Conservation (phyloP, 2,113 vertebrate genomes). For the Atherinomorus stipes region DNA sequence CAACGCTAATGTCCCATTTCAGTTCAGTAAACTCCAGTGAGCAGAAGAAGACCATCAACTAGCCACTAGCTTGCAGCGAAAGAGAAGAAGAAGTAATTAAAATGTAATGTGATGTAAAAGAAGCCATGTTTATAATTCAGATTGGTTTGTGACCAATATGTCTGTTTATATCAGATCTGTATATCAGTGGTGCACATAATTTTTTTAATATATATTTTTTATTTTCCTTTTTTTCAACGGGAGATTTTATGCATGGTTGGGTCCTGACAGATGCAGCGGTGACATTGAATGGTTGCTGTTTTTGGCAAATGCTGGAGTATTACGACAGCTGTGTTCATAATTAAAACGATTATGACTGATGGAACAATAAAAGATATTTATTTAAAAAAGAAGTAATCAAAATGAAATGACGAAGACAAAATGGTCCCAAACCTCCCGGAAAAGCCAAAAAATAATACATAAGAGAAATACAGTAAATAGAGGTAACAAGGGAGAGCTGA, state of each 20-base stretch:
- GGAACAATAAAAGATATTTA: too few relatives aligned
- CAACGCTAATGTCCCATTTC: too few relatives aligned
- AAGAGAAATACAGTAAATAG: too few relatives aligned
- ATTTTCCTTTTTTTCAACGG: conserved; percentile 76
- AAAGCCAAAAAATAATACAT: too few relatives aligned
- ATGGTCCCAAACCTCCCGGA: too few relatives aligned
- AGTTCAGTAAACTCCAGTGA: too few relatives aligned
- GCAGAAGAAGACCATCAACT: too few relatives aligned
- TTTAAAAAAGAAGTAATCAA: too few relatives aligned
- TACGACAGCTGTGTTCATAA: conserved; percentile 6
- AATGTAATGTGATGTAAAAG: conserved; percentile 83
- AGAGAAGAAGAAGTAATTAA: too few relatives aligned
- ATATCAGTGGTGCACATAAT: conserved; percentile 88
- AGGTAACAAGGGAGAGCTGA: too few relatives aligned
- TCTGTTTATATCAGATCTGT: conserved; percentile 89
- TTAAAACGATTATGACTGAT: conserved; percentile 15
- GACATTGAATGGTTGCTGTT: conserved; percentile 71
- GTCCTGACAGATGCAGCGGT: conserved; percentile 75
- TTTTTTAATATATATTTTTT: conserved; percentile 86
- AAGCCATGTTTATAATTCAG: conserved; percentile 88
- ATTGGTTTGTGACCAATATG: conserved; percentile 88
- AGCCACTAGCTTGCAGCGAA: too few relatives aligned
- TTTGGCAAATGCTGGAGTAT: conserved; percentile 74
- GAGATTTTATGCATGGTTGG: conserved; percentile 84
- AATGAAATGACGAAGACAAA: too few relatives aligned